Evolutionary conservation across 2,113 vertebrate genomes (phyloP).

Genomic region (Cygnus buccinator): DNA sequence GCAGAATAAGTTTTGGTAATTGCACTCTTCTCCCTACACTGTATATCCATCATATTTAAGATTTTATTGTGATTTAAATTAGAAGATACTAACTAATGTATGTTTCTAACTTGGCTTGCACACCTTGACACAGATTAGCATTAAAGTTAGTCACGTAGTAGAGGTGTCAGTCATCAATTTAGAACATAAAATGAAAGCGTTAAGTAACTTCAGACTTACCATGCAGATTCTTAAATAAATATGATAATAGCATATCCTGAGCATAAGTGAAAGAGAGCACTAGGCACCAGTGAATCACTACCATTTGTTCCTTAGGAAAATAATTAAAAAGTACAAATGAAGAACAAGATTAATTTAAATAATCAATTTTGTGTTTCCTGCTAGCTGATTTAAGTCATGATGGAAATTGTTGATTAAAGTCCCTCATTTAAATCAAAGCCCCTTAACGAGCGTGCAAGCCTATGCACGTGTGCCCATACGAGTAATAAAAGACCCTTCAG

Average conservation of each 20-base stretch:
- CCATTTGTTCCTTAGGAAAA: constrained; percentile 32
- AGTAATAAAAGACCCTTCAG: not conserved
- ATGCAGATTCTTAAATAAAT: constrained; percentile 33
- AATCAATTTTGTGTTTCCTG: constrained; percentile 49
- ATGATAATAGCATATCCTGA: not conserved
- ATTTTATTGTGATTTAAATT: not conserved
- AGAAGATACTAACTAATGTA: not conserved
- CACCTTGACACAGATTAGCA: not conserved
- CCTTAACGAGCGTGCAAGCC: not conserved
- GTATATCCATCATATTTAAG: not conserved
- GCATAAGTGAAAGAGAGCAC: not conserved
- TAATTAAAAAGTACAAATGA: constrained; percentile 25
- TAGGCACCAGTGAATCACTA: not conserved
- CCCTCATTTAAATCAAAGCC: constrained; percentile 38
- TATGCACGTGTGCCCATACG: not conserved
- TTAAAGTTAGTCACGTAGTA: not conserved
- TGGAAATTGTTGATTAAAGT: constrained; percentile 40
- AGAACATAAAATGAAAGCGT: not conserved
- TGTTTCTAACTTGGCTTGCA: not conserved
- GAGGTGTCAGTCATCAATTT: not conserved
- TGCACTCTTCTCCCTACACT: not conserved
- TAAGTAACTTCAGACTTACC: constrained; percentile 1
- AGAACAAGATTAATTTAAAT: constrained; percentile 50
- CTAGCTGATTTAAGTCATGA: constrained; percentile 52
- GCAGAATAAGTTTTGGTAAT: not conserved